These are phyloP conservation scores for Sebastes variabilis DNA, from an alignment of 2,797 vertebrate genomes.

Conservation along the genomic window DNA sequence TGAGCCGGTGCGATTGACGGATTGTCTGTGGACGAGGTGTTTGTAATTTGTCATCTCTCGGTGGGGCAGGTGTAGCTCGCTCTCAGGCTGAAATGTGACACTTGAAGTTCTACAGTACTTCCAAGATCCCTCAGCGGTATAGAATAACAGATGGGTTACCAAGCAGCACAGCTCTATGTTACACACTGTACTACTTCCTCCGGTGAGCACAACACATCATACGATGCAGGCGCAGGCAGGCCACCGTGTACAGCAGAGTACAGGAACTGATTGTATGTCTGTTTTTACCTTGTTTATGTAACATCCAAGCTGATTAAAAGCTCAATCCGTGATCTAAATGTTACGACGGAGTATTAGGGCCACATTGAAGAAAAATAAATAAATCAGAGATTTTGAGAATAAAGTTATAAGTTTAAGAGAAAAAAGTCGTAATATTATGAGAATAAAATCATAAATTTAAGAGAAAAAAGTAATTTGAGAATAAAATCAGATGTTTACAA, in stretches of 20 bases:
- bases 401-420: too few relatives aligned
- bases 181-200: neutral
- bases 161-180: constrained; percentile 15
- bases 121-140: constrained; percentile 27
- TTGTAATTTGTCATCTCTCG: neutral
- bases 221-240: neutral
- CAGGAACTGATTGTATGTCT: neutral
- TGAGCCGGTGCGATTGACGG: too few relatives aligned
- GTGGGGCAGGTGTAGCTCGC: neutral
- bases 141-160: constrained; percentile 31
- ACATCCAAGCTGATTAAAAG: neutral
- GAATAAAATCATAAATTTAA: too few relatives aligned
- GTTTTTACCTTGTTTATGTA: neutral
- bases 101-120: constrained; percentile 1
- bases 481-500: too few relatives aligned
- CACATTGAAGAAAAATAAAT: too few relatives aligned
- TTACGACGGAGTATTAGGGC: too few relatives aligned
- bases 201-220: neutral
- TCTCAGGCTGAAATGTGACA: constrained; percentile 36
- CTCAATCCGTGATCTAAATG: neutral
- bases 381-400: too few relatives aligned
- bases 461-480: too few relatives aligned
- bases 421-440: too few relatives aligned
- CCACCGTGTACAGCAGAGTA: neutral
- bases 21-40: neutral